Conservation (phyloP, 2,113 vertebrate genomes). For the Myiagra hebetior region DNA sequence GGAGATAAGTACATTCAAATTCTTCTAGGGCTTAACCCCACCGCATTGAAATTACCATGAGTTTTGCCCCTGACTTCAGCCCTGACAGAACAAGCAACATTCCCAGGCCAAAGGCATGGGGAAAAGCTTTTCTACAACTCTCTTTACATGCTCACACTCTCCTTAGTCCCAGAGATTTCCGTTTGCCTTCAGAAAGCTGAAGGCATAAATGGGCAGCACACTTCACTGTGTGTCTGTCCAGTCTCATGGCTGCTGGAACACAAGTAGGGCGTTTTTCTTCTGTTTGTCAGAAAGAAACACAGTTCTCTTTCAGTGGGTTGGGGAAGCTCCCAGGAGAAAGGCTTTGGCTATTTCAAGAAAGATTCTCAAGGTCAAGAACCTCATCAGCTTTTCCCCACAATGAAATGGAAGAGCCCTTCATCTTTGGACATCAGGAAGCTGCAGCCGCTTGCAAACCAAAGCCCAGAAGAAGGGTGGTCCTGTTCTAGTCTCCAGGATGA, state of each 20-base stretch:
- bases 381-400: fast-evolving
- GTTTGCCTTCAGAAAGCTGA: not conserved
- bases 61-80: constrained; percentile 52
- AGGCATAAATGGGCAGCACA: not conserved
- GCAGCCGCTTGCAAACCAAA: not conserved
- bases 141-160: not conserved
- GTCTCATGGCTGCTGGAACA: not conserved
- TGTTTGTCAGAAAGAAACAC: not conserved
- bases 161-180: not conserved
- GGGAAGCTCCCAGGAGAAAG: not conserved
- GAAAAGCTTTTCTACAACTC: constrained; percentile 11
- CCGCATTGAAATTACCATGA: not conserved
- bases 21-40: constrained; percentile 29
- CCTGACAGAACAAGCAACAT: not conserved
- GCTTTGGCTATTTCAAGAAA: not conserved
- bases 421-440: not conserved
- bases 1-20: constrained; percentile 11
- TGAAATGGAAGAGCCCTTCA: not conserved
- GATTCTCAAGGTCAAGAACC: not conserved
- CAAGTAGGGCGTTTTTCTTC: fast-evolving
- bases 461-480: not conserved
- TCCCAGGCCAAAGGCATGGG: not conserved
- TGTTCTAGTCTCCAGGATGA: not conserved
- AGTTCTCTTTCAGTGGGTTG: not conserved
- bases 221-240: not conserved